These are phyloP conservation scores for Apteryx mantelli DNA, from an alignment of 2,113 vertebrate genomes.

Conservation along the genomic window DNA sequence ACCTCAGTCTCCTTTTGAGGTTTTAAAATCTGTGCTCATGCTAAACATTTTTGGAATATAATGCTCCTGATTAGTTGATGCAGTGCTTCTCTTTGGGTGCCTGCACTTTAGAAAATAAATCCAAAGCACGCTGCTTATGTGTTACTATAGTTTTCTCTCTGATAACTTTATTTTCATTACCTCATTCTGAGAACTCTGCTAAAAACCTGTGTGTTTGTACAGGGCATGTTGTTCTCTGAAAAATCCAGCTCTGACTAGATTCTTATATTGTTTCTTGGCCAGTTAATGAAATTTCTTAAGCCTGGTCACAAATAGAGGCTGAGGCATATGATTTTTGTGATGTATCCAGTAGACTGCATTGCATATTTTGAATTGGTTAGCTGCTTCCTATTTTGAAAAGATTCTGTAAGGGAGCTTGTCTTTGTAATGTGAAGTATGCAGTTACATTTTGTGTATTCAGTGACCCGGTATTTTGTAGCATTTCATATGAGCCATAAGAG, in stretches of 20 bases:
- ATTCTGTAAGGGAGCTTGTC: background rate
- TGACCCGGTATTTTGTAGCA: constrained; percentile 55
- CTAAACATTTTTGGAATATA: background rate
- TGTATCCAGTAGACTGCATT: background rate
- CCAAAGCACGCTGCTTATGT: background rate
- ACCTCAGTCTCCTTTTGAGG: background rate
- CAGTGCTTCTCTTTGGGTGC: background rate
- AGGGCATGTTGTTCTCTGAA: background rate
- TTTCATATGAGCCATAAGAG: background rate
- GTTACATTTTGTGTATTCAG: constrained; percentile 52
- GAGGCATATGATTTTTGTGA: background rate
- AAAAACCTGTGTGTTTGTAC: background rate
- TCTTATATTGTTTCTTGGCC: background rate
- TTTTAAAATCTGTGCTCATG: background rate
- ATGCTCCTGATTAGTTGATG: background rate
- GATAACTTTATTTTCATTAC: background rate
- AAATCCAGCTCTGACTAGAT: background rate
- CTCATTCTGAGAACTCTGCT: background rate
- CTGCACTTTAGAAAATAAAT: background rate
- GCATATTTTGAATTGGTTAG: background rate
- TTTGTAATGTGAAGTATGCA: background rate
- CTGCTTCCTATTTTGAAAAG: background rate
- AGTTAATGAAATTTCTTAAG: background rate
- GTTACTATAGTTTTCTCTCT: background rate
- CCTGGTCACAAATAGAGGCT: background rate